Evolutionary conservation across 2,888 invertebrate genomes (phyloP), one percentile per base, ranked within the genome.

Genomic region (Agrypnus murinus): DNA sequence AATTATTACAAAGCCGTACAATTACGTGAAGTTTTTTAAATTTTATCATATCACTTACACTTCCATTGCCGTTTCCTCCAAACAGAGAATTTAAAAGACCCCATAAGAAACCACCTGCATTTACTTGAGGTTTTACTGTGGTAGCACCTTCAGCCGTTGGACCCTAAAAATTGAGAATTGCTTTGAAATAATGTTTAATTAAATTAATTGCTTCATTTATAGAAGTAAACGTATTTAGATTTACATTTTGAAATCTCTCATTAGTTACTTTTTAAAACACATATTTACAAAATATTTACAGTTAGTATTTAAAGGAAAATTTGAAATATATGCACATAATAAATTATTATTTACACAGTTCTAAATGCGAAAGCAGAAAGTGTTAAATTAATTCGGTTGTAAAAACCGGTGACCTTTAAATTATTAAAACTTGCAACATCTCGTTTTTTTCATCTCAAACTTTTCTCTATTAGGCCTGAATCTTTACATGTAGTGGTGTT

Each of bases 81-180:
- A 74, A 60, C 17, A 75, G 55, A 12, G 63, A 60, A 59, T 71
- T 73, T n/a, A 77, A 43, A 25, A 77, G 60, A 6, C 73, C 73
- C 25, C 60, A 62, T 19, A 77, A 59, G 58, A 77, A 77, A 32
- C 76, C 74, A 15, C 72, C 75, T 19, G 73, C 69, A 36, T 69
- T 64, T 38, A 60, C 58, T 40, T 74, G 70, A 19, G 72, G 73
- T 45, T 74, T 72, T 32, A 45, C 17, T 31, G 67, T 69, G 15
- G 65, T 46, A 10, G 40, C 69, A 15, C 67, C 72, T 53, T 72
- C 71, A n/a, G 55, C 53, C 9, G 60, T 25, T 5, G 69, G 72
- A n/a, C 55, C 71, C 74, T 75, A 43, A 19, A 72, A 73, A 55
- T n/a, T 17, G 6, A 3, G n/a, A 25, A 55, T 4, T 55, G 5